These are phyloP conservation scores for Tapirus indicus DNA, from an alignment of 2,797 vertebrate species.

Conservation along the genomic window DNA sequence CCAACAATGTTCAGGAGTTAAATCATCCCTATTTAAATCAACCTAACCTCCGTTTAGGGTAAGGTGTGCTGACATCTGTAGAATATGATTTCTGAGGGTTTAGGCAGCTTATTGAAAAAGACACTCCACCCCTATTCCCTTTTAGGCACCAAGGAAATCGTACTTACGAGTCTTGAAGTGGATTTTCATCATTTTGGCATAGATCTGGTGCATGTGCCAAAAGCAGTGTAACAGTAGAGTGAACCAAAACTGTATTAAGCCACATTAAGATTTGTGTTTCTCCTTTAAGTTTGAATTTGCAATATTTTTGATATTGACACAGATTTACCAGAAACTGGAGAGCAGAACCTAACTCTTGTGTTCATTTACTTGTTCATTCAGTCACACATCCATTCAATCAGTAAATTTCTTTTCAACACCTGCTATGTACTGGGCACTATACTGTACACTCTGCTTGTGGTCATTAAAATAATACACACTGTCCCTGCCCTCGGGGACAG, in stretches of 20 bases:
- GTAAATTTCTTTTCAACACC: background rate
- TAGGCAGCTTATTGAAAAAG: background rate
- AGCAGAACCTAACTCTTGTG: background rate
- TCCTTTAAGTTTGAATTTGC: background rate
- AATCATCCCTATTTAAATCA: background rate
- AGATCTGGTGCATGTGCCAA: background rate
- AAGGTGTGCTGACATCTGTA: background rate
- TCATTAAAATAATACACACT: background rate
- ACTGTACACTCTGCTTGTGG: background rate
- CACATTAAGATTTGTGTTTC: background rate
- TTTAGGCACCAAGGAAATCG: background rate
- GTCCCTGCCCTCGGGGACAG: background rate
- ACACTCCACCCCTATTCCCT: background rate
- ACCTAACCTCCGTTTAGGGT: background rate
- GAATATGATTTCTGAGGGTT: background rate
- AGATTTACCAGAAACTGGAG: background rate
- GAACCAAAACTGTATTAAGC: background rate
- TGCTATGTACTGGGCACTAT: background rate
- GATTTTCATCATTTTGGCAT: background rate
- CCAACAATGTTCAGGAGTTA: background rate
- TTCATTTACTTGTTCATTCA: slow-evolving; percentile 14
- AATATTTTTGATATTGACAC: background rate
- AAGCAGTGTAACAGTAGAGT: background rate
- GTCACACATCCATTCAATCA: background rate
- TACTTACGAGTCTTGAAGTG: background rate